Conservation (phyloP, 2,888 invertebrate species). For the Tetranychus piercei region DNA sequence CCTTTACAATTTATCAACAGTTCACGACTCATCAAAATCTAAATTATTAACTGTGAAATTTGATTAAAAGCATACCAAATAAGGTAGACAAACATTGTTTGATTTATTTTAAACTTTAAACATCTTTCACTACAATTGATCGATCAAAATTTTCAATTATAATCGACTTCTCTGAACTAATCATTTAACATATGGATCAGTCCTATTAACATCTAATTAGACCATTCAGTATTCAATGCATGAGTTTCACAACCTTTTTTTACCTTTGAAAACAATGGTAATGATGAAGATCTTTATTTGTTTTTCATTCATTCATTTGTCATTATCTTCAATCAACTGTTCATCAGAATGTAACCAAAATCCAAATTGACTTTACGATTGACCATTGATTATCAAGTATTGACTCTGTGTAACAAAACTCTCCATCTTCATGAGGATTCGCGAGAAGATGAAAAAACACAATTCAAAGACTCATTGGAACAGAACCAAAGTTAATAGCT, state of each 20-base stretch:
- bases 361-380: background rate
- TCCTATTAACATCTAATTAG: background rate
- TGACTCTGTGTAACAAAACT: background rate
- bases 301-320: background rate
- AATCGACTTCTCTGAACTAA: too few species aligned
- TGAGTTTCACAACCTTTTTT: too few species aligned
- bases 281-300: too few species aligned
- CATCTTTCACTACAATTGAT: background rate
- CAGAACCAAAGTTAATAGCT: background rate
- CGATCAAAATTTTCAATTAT: background rate
- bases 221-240: background rate
- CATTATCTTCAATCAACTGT: background rate
- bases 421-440: background rate
- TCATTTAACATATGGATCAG: too few species aligned
- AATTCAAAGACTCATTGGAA: background rate
- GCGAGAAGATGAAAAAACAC: background rate
- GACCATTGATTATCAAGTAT: background rate
- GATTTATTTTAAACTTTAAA: background rate
- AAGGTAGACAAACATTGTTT: too few species aligned
- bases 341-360: background rate
- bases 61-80: too few species aligned
- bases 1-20: background rate
- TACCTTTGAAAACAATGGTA: too few species aligned
- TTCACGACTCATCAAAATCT: background rate
- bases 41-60: background rate